Base-by-base conservation (phyloP, 2,797 vertebrate genomes). In the Leontocebus nigricollis region DNA sequence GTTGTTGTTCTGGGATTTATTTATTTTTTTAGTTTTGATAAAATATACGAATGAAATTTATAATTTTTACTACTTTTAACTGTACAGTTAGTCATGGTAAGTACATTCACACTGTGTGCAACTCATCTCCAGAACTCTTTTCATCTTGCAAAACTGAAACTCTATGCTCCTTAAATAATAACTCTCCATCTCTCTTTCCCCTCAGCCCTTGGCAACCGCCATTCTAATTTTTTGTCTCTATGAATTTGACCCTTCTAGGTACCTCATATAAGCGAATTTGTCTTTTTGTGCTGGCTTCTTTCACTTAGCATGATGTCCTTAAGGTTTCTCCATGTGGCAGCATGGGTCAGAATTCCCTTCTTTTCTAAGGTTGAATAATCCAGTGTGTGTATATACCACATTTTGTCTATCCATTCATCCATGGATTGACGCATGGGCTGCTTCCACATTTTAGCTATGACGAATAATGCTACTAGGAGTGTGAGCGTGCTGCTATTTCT, bases 121-220 rank as follows among this genome's bases (percentile, higher is more conserved):
- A 6, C 8, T 22, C 17, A 7, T 36, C 41, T 39, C 57, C 82
- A 79, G 46, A 80, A 59, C 44, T n/a, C 24, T 61, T 91, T 89
- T 72, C 55, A 73, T 17, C 48, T 61, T 9, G 67, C n/a, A n/a
- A 84, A 95, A 95, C 39, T n/a, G 83, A 91, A 95, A 90, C 89
- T 70, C 81, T 6, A 0, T 39, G 6, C 26, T 52, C 44, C 6
- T 46, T 55, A n/a, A 85, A 19, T 70, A 52, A 4, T n/a, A 81
- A 94, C n/a, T 59, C 15, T 19, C 27, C 79, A 3, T 79, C 27
- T 57, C 11, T 33, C n/a, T 41, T 41, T n/a, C 30, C 20, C 27
- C n/a, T 9, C 20, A 9, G 48, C 36, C 48, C 24, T 41, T 33
- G 30, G 20, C 50, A 92, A 27, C 19, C 22, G 4, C 48, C 44